A percentile compares a stretch with the other conserved stretches of the same genome.
phyloP scores from a whole-genome alignment of 2,888 invertebrate species.

The Polia nebulosa region DNA sequence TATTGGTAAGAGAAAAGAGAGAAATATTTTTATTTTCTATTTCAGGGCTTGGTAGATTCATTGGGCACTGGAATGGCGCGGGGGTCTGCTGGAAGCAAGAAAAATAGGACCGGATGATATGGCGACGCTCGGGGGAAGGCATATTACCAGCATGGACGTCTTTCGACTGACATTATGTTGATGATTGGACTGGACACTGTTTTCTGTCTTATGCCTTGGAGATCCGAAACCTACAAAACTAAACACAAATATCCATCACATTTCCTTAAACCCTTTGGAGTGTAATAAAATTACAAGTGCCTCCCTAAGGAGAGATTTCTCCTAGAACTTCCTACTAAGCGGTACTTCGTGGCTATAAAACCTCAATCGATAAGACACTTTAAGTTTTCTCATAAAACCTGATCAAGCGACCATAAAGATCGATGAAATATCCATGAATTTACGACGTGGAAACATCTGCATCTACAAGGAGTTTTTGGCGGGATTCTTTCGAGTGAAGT shows the following conservation, averaged over 20 bases:
- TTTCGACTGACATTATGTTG: not conserved
- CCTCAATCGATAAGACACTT: conserved; percentile 30
- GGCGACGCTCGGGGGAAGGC: not conserved
- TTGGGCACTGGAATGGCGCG: not conserved
- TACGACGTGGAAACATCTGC: conserved; percentile 21
- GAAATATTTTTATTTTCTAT: not conserved
- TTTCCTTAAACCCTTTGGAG: conserved; percentile 10
- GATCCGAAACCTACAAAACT: not conserved
- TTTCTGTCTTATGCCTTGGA: too few species aligned
- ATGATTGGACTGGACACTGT: too few species aligned
- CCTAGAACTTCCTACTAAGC: conserved; percentile 17
- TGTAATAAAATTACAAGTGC: conserved; percentile 28
- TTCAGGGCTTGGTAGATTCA: not conserved
- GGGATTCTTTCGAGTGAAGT: too few species aligned
- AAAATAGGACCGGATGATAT: not conserved
- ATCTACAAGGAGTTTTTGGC: too few species aligned
- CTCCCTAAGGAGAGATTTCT: conserved; percentile 3
- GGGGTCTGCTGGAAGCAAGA: not conserved
- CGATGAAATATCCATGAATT: conserved; percentile 16
- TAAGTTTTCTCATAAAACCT: conserved; percentile 44
- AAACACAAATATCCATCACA: not conserved
- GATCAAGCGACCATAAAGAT: conserved; percentile 34
- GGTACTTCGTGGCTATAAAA: conserved; percentile 29
- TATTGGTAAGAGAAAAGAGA: not conserved
- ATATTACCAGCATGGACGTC: too few species aligned